Evolutionary conservation across 2,888 invertebrate species (phyloP).

Genomic region (Brachypterus glaber): DNA sequence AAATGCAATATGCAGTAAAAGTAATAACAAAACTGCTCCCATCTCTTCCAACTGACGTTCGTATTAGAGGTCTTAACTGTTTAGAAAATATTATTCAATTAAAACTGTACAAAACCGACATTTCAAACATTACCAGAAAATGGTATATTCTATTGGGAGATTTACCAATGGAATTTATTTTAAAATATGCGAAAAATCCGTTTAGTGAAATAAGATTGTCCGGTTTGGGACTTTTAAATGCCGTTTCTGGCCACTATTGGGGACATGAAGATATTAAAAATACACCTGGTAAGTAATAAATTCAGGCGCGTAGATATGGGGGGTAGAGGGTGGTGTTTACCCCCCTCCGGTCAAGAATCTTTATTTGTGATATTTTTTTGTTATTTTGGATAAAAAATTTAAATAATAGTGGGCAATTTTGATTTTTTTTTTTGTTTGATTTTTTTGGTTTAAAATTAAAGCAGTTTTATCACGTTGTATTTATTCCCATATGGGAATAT

Average conservation of each 20-base stretch:
- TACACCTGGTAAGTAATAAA: constrained; percentile 57
- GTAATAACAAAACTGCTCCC: constrained; percentile 51
- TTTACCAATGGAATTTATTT: constrained; percentile 51
- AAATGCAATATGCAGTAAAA: constrained; percentile 48
- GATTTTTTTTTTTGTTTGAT: too few relatives aligned
- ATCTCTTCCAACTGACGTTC: constrained; percentile 55
- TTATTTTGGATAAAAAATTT: constrained; percentile 1
- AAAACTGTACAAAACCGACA: constrained; percentile 33
- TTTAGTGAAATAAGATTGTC: constrained; percentile 69
- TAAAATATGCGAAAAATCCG: constrained; percentile 54
- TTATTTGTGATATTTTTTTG: background rate
- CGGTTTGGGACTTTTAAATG: constrained; percentile 55
- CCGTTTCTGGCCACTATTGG: constrained; percentile 65
- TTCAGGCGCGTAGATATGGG: too few relatives aligned
- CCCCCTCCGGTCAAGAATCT: background rate
- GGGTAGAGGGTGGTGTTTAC: too few relatives aligned
- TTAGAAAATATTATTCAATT: constrained; percentile 50
- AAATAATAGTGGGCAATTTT: too few relatives aligned
- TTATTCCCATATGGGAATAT: too few relatives aligned
- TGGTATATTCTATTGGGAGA: constrained; percentile 53
- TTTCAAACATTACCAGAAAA: constrained; percentile 46
- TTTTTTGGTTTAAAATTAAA: too few relatives aligned
- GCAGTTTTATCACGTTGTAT: too few relatives aligned
- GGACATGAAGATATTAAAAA: constrained; percentile 64
- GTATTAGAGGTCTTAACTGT: constrained; percentile 57